Conservation (phyloP, 2,888 invertebrate species). For the Oligia latruncula region DNA sequence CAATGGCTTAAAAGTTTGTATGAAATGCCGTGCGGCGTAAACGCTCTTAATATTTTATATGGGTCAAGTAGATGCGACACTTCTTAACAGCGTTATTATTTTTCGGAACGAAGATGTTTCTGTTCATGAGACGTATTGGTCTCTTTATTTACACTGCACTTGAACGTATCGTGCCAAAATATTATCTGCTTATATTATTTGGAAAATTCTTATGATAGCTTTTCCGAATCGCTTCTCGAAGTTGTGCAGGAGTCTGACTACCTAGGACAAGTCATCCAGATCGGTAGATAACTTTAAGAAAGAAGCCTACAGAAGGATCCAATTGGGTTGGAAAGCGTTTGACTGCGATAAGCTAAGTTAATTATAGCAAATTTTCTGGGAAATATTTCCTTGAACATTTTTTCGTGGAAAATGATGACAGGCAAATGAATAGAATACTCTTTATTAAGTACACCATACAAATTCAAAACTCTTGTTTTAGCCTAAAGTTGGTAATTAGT, state of each 20-base stretch:
- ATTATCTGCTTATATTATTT: constrained; percentile 27
- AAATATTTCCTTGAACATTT: neutral
- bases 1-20: too few relatives aligned
- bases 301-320: neutral
- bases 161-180: constrained; percentile 5
- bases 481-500: neutral
- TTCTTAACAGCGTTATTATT: constrained; percentile 36
- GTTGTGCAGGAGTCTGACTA: neutral
- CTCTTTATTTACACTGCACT: constrained; percentile 40
- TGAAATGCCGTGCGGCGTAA: too few relatives aligned
- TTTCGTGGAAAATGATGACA: neutral
- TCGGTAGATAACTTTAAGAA: neutral
- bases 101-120: constrained; percentile 32
- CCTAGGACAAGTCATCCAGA: neutral
- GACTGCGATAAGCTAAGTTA: too few relatives aligned
- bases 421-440: neutral
- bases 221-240: neutral
- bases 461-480: neutral
- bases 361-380: neutral
- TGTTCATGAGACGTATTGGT: constrained; percentile 24
- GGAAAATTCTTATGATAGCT: neutral
- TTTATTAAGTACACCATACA: too few relatives aligned
- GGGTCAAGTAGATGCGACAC: constrained; percentile 10
- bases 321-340: too few relatives aligned
- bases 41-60: constrained; percentile 1